A percentile compares a stretch with the other conserved stretches of the same genome.
Conservation (phyloP, 2,888 invertebrate species). For the Aphodius granarius region DNA sequence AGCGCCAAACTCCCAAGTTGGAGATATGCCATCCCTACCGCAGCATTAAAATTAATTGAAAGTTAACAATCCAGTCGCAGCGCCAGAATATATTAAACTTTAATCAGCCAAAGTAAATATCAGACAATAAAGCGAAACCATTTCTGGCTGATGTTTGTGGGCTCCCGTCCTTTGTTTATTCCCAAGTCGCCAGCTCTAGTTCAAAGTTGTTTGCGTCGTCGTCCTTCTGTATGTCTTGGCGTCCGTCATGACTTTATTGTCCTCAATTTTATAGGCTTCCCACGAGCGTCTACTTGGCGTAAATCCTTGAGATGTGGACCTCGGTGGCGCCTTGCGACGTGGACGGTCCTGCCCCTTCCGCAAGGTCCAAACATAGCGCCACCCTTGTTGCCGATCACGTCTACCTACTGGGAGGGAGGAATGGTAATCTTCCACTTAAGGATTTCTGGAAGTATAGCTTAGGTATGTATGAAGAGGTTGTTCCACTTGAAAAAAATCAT, state of each 20-base stretch:
- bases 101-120: not conserved
- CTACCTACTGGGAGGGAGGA: constrained; percentile 83
- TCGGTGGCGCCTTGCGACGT: constrained; percentile 58
- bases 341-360: constrained; percentile 64
- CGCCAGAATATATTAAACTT: not conserved
- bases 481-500: too few species aligned
- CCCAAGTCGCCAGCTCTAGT: not conserved
- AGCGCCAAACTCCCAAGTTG: not conserved
- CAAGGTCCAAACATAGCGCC: constrained; percentile 82
- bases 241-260: not conserved
- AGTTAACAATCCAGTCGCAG: not conserved
- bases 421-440: constrained; percentile 77
- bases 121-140: not conserved
- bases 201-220: not conserved
- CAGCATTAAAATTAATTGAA: not conserved
- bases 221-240: not conserved
- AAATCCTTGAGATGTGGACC: constrained; percentile 58
- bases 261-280: constrained; percentile 11
- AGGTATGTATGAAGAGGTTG: constrained; percentile 57
- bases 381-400: constrained; percentile 76
- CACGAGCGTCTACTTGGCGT: constrained; percentile 14
- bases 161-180: not conserved
- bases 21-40: not conserved
- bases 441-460: constrained; percentile 86
- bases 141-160: not conserved